Evolutionary conservation across 2,797 vertebrate species (phyloP).

Genomic region (Acanthurus tractus): DNA sequence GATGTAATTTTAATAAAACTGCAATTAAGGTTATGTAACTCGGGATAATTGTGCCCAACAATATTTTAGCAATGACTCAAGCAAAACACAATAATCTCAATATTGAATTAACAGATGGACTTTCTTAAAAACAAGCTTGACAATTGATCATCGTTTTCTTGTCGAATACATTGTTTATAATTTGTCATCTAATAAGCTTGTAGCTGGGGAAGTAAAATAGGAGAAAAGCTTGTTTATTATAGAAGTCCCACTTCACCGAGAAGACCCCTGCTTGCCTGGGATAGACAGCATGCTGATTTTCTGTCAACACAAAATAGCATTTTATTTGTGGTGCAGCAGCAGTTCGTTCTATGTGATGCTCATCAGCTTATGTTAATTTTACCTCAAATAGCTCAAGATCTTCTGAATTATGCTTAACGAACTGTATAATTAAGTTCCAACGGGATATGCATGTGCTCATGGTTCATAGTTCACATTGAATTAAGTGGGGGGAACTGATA

Average conservation of each 20-base stretch:
- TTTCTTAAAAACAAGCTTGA: not conserved
- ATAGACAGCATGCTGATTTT: not conserved
- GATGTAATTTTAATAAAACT: too few relatives aligned
- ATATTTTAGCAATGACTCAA: not conserved
- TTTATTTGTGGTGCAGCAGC: not conserved
- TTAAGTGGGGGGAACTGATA: not conserved
- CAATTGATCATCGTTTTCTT: not conserved
- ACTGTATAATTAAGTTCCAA: accelerated
- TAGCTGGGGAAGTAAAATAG: not conserved
- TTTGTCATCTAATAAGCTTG: not conserved
- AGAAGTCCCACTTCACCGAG: not conserved
- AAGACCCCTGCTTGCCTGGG: not conserved
- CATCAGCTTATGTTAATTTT: not conserved
- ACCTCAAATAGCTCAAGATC: too few relatives aligned
- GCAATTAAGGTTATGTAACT: not conserved
- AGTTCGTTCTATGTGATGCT: not conserved
- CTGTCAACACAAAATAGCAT: not conserved
- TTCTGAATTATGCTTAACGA: not conserved
- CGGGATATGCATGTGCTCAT: accelerated
- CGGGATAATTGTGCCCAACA: not conserved
- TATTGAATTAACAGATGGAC: not conserved
- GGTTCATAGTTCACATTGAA: not conserved
- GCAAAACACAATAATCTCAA: not conserved
- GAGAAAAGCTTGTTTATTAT: not conserved
- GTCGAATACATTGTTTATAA: too few relatives aligned